phyloP scores from a whole-genome alignment of 2,888 invertebrate genomes.

The Pristionchus entomophagus region DNA sequence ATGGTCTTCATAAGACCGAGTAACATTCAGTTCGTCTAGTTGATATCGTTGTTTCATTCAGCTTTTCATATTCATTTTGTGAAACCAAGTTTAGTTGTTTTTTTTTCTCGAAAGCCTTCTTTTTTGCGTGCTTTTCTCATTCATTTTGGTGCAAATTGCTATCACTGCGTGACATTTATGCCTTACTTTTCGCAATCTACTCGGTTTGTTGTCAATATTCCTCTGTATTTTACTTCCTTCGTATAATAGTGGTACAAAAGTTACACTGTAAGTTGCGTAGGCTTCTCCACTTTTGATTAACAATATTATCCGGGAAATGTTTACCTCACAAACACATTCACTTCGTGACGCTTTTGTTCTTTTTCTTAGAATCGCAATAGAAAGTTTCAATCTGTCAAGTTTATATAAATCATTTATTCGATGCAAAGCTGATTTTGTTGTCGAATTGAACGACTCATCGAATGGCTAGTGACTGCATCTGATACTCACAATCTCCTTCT shows the following conservation, averaged over 20 bases:
- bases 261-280: not conserved
- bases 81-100: not conserved
- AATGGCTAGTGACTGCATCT: not conserved
- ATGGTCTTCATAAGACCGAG: not conserved
- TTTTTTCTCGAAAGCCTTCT: conserved; percentile 1
- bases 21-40: not conserved
- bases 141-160: not conserved
- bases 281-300: not conserved
- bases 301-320: not conserved
- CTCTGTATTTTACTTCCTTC: too few relatives aligned
- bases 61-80: not conserved
- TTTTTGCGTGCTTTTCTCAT: not conserved
- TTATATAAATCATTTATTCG: too few relatives aligned
- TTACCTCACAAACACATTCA: too few relatives aligned
- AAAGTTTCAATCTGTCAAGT: too few relatives aligned
- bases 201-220: not conserved
- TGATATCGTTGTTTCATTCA: conserved; percentile 14
- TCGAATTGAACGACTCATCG: conserved; percentile 8
- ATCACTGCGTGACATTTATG: not conserved
- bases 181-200: not conserved
- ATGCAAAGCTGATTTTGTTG: conserved; percentile 10
- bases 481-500: not conserved
- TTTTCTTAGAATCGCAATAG: too few relatives aligned
- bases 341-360: too few relatives aligned
- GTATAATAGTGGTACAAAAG: not conserved